A percentile compares a stretch with the other conserved stretches of the same genome.
Evolutionary conservation across 2,888 invertebrate genomes (phyloP).

Genomic region (Troilus luridus): DNA sequence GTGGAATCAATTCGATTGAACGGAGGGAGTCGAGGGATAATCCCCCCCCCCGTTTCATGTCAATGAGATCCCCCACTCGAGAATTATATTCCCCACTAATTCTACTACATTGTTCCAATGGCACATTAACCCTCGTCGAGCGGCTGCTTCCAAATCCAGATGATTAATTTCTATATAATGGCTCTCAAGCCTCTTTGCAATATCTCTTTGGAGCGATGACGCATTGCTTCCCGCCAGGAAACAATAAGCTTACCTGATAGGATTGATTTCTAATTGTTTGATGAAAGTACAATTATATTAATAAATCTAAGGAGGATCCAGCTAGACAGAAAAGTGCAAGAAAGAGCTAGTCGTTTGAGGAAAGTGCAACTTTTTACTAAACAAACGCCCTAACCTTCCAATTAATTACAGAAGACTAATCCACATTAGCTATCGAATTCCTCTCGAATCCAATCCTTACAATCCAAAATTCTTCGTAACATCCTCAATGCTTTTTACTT

Average conservation of each 20-base stretch:
- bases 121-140: not conserved
- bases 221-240: not conserved
- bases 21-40: not conserved
- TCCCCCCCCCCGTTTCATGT: not conserved
- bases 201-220: not conserved
- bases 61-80: not conserved
- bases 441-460: no score
- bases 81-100: not conserved
- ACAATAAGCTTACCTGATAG: not conserved
- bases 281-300: not conserved
- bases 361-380: no score
- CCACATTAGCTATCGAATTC: no score
- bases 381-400: no score
- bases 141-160: not conserved
- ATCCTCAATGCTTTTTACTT: no score
- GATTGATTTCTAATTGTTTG: not conserved
- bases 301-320: not conserved
- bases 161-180: not conserved
- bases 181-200: not conserved
- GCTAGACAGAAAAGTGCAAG: no score
- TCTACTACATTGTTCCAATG: not conserved
- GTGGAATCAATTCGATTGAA: not conserved
- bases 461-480: no score
- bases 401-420: no score
- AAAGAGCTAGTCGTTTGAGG: no score